Evolutionary conservation across 2,888 invertebrate genomes (phyloP).

Genomic region (Onthophagus sagittarius): DNA sequence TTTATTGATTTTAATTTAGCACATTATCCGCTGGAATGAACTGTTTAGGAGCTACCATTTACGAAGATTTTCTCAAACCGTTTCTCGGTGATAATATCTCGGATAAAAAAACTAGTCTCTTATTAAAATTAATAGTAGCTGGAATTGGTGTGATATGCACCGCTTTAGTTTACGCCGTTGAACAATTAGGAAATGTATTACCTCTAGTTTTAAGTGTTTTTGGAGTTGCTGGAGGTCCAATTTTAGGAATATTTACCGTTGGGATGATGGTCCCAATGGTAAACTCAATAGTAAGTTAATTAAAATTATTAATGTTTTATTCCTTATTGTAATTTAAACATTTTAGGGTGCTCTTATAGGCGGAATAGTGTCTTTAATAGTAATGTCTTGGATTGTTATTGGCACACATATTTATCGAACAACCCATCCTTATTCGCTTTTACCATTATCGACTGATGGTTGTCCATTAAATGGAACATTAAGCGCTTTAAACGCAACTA

Average conservation of each 20-base stretch:
- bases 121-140: conserved; percentile 55
- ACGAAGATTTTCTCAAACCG: conserved; percentile 59
- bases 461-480: conserved; percentile 19
- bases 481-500: background rate
- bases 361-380: conserved; percentile 24
- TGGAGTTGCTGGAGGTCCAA: conserved; percentile 61
- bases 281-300: conserved; percentile 52
- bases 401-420: conserved; percentile 36
- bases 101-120: conserved; percentile 53
- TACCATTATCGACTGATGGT: conserved; percentile 27
- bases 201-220: conserved; percentile 61
- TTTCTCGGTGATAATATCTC: conserved; percentile 51
- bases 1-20: conserved; percentile 43
- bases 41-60: conserved; percentile 59
- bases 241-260: conserved; percentile 62
- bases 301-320: conserved; percentile 37
- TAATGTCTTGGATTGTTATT: conserved; percentile 35
- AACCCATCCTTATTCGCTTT: conserved; percentile 38
- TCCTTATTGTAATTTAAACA: too few species aligned
- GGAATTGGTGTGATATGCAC: conserved; percentile 66
- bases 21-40: conserved; percentile 61
- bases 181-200: conserved; percentile 63
- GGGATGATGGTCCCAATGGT: conserved; percentile 64
- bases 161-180: conserved; percentile 60
- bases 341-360: conserved; percentile 40